Conservation (phyloP, 2,797 vertebrate species). For the Scarus forsteni region DNA sequence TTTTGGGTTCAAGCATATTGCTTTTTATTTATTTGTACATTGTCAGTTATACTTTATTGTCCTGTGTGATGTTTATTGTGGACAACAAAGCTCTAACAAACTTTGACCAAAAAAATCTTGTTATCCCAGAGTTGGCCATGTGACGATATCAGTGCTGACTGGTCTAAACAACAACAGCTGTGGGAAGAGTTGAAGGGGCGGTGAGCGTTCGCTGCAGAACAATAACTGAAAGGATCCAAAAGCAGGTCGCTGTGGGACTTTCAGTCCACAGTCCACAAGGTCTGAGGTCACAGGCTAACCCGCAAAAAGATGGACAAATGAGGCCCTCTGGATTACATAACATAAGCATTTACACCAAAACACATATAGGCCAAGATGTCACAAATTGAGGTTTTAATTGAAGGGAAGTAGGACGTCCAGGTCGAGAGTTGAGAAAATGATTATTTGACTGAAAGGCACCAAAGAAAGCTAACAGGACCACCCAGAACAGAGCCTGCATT, state of each 20-base stretch:
- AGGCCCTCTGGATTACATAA: neutral
- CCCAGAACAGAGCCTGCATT: too few relatives aligned
- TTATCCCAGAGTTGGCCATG: neutral
- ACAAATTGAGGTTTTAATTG: too few relatives aligned
- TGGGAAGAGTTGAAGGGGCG: slow-evolving; percentile 18
- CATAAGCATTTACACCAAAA: neutral
- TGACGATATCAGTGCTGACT: slow-evolving; percentile 4
- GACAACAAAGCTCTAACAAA: neutral
- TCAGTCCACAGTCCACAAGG: slow-evolving; percentile 31
- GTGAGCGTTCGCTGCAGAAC: slow-evolving; percentile 19
- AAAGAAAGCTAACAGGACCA: too few relatives aligned
- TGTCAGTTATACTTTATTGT: neutral
- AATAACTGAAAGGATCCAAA: slow-evolving; percentile 31
- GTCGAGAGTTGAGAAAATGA: too few relatives aligned
- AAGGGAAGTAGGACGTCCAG: too few relatives aligned
- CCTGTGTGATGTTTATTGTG: neutral
- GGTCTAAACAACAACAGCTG: slow-evolving; percentile 43
- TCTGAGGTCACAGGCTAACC: slow-evolving; percentile 24
- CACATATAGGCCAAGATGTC: too few relatives aligned
- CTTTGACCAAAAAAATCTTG: neutral
- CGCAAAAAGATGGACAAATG: neutral
- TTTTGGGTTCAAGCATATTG: neutral
- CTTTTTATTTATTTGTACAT: neutral
- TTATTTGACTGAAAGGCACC: too few relatives aligned
- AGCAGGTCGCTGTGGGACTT: slow-evolving; percentile 38